Base-by-base conservation (phyloP, 2,113 vertebrate species). In the Mixornis gularis region DNA sequence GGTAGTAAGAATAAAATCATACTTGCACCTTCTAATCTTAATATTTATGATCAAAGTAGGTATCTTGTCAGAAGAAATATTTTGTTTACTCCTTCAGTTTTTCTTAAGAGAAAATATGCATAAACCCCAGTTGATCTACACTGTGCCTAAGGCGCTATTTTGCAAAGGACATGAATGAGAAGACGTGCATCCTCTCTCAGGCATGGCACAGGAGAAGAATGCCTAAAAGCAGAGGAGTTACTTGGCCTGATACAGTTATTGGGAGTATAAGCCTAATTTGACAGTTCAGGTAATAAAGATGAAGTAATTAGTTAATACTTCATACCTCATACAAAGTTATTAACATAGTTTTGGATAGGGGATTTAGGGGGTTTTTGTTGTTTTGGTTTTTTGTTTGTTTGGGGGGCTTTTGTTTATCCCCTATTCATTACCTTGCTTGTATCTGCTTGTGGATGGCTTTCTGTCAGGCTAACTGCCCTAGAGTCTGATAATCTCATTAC, bases 51-150 rank as follows among this genome's bases (percentile, higher is more conserved):
- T 91, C 85, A 85, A 91, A 88, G 76, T 17, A 94, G 21, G 27
- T 60, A 73, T 59, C 85, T 68, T 88, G 76, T 88, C 68, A 90
- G 63, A 88, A 88, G 64, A 95, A 83, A 1, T 85, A 56, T 59
- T 94, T 93, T 88, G 40, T 86, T 91, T 87, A 80, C 17, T 82
- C 51, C n/a, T 90, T 73, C 32, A 73, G 26, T 30, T 86, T 83
- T 71, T 52, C 46, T 60, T 71, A 70, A 70, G 19, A 71, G 36
- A 78, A 90, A 52, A 60, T n/a, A 85, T 72, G 27, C 86, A 78
- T 64, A 68, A 80, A 93, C 84, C 4, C 24, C n/a, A 84, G 60
- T 20, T 90, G 68, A 90, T 70, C 70, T 70, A 34, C 48, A 48
- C 30, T 44, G 13, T 74, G 88, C 88, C 83, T 21, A 59, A 74